phyloP scores from a whole-genome alignment of 1,140 invertebrate species.

The Drosophila asahinai region DNA sequence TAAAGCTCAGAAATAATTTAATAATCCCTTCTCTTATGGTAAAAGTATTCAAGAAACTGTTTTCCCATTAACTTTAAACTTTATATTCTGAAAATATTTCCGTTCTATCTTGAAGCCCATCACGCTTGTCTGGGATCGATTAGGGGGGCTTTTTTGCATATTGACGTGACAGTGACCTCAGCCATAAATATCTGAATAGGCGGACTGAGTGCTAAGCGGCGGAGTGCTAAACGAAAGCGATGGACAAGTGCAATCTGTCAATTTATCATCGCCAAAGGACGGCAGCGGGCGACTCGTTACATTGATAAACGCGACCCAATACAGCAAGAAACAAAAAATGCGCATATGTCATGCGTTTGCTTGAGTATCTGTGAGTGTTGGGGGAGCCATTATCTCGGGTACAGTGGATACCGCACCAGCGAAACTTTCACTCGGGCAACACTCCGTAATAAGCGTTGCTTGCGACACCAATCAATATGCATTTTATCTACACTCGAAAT shows the following conservation, averaged over 20 bases:
- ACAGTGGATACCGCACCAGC: conserved; percentile 35
- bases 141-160: conserved; percentile 2
- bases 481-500: conserved; percentile 25
- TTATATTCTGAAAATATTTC: not conserved
- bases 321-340: conserved; percentile 11
- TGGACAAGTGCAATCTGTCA: conserved; percentile 45
- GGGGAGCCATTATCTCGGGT: conserved; percentile 39
- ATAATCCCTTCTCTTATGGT: not conserved
- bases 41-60: not conserved
- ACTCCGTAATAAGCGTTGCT: conserved; percentile 4
- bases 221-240: conserved; percentile 34
- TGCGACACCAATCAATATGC: conserved; percentile 10
- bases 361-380: conserved; percentile 22
- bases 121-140: conserved; percentile 20
- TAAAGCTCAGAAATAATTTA: too few species aligned
- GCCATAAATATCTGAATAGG: conserved; percentile 10
- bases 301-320: conserved; percentile 47
- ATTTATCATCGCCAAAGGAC: conserved; percentile 53
- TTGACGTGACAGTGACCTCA: conserved; percentile 38
- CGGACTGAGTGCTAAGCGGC: conserved; percentile 14
- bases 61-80: not conserved
- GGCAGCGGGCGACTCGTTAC: conserved; percentile 33
- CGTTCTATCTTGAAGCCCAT: not conserved
- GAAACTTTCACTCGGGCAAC: conserved; percentile 18
- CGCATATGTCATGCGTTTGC: conserved; percentile 26